phyloP scores from a whole-genome alignment of 2,797 vertebrate genomes.

The Trematomus bernacchii region DNA sequence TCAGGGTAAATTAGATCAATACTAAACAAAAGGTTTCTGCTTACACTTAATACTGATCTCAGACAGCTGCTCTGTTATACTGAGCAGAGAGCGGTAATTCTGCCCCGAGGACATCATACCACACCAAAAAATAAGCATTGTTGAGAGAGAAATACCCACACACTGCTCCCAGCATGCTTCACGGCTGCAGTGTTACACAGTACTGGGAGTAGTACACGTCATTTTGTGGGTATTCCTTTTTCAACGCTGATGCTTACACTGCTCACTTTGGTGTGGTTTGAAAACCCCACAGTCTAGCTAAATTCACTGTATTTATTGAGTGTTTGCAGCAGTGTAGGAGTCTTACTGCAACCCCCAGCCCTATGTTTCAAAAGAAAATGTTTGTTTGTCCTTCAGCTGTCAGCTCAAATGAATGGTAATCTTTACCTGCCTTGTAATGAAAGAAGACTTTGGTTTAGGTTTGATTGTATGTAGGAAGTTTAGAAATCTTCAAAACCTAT shows the following conservation, averaged over 20 bases:
- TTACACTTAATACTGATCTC: not conserved
- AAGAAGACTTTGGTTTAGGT: conserved; percentile 4
- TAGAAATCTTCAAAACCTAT: not conserved
- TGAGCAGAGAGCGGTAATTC: conserved; percentile 6
- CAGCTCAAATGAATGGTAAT: conserved; percentile 24
- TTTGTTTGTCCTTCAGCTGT: conserved; percentile 16
- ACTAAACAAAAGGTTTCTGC: not conserved
- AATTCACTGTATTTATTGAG: conserved; percentile 12
- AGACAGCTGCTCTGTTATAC: not conserved
- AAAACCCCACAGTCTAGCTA: not conserved
- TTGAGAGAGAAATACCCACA: conserved; percentile 15
- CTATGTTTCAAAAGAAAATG: conserved; percentile 32
- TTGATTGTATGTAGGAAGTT: not conserved
- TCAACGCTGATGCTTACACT: not conserved
- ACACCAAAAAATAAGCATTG: conserved; percentile 35
- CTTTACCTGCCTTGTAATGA: conserved; percentile 1
- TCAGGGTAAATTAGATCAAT: not conserved
- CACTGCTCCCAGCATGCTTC: conserved; percentile 27
- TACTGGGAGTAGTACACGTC: not conserved
- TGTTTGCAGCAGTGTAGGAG: conserved; percentile 5
- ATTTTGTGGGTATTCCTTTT: conserved; percentile 19
- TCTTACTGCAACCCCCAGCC: not conserved
- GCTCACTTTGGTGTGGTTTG: conserved; percentile 22
- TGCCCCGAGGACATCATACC: not conserved
- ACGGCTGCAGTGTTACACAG: conserved; percentile 1